Evolutionary conservation across 1,140 invertebrate genomes (phyloP), one percentile per base, ranked within the genome.

Genomic region (Antheraea mylitta): DNA sequence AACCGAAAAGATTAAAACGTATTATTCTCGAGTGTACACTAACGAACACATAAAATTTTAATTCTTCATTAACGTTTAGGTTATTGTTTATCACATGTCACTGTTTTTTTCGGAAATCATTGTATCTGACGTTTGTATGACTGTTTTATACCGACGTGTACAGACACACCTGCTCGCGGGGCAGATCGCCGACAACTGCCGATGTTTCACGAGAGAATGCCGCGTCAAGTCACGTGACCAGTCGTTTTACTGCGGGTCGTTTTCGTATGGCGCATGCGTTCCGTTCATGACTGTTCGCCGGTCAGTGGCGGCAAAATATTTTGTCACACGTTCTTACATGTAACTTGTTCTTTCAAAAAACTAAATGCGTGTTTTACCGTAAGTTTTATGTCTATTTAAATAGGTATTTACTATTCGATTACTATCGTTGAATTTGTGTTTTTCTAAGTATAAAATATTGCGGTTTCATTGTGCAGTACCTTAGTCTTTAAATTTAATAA

Each of bases 191-290:
- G 88, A 91, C 71, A 62, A 92, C 89, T 91, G 84, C 90, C 88
- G 90, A 90, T 76, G 75, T 77, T 76, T 82, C 79, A 78, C 90
- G 92, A 92, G 81, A 80, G 88, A 92, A 86, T 91, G 90, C 86
- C 89, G 90, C 89, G 86, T 85, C 83, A 72, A 83, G 91, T 93
- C 92, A 93, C 92, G 92, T 93, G 92, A 93, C 88, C 89, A 81
- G 83, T 88, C 90, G 87, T 92, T 93, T 92, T 93, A 91, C 89
- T 93, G 86, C 86, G 83, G 89, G 87, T 91, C 88, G 86, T 87
- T 89, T 79, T 72, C 75, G 78, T 72, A 80, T 81, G 79, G 78
- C 81, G 87, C 85, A 88, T 91, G 91, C 90, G 90, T 77, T 67
- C 72, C 45, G 48, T 64, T 67, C 66, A 73, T 72, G 7, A n/a